phyloP scores from a whole-genome alignment of 2,888 invertebrate genomes.

The Pandemis heparana region DNA sequence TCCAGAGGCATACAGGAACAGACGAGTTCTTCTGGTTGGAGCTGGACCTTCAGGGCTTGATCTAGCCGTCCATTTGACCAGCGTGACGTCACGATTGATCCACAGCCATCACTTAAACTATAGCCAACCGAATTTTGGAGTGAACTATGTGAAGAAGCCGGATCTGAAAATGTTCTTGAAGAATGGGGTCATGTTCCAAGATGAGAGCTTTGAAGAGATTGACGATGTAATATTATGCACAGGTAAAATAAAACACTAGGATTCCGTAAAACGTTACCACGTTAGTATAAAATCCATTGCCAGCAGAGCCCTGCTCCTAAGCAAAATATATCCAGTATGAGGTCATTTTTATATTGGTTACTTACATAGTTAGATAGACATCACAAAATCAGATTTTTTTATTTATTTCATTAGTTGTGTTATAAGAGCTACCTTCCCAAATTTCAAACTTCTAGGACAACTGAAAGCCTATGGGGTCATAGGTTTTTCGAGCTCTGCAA shows the following conservation, averaged over 20 bases:
- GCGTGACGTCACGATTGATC: conserved; percentile 2
- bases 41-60: conserved; percentile 3
- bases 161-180: background rate
- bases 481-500: too few relatives aligned
- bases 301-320: too few relatives aligned
- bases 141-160: background rate
- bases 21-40: background rate
- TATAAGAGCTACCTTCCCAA: too few relatives aligned
- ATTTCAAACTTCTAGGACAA: too few relatives aligned
- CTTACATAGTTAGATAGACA: too few relatives aligned
- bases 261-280: too few relatives aligned
- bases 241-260: background rate
- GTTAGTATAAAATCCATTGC: too few relatives aligned
- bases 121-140: background rate
- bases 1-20: background rate
- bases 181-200: background rate
- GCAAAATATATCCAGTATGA: too few relatives aligned
- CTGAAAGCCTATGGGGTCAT: too few relatives aligned
- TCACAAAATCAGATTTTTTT: too few relatives aligned
- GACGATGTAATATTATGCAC: conserved; percentile 1
- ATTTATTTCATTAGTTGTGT: too few relatives aligned
- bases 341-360: too few relatives aligned
- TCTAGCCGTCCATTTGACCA: conserved; percentile 1
- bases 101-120: conserved; percentile 2
- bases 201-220: background rate